phyloP scores from a whole-genome alignment of 2,797 vertebrate species.

The Mionectes olivaceus region DNA sequence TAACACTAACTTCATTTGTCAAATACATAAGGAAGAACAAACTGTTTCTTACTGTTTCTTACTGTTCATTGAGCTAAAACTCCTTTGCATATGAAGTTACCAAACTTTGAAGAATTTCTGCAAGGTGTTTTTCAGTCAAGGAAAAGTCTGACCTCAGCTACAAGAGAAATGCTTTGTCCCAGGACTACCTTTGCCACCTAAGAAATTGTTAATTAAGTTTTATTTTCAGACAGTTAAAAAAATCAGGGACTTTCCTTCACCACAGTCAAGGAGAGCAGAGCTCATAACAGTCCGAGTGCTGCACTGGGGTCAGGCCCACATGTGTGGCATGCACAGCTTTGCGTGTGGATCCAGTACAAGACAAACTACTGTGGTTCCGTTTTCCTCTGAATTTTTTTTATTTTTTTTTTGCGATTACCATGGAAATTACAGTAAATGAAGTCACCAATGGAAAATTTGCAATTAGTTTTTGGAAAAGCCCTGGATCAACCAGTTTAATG shows the following conservation, averaged over 20 bases:
- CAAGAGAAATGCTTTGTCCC: not conserved
- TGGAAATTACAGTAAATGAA: not conserved
- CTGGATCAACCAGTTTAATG: not conserved
- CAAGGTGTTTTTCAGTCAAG: not conserved
- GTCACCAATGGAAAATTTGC: not conserved
- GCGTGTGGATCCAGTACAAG: not conserved
- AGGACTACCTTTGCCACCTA: not conserved
- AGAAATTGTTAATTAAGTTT: not conserved
- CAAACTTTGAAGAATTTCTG: not conserved
- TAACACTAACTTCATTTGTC: not conserved
- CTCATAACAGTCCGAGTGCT: not conserved
- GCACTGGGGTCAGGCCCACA: not conserved
- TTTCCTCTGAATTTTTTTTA: not conserved
- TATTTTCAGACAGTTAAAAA: not conserved
- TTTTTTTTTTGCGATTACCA: not conserved
- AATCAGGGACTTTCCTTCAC: not conserved
- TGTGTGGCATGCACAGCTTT: fast-evolving
- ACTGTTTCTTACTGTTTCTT: not conserved
- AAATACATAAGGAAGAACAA: not conserved
- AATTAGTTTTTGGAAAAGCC: conserved; percentile 13
- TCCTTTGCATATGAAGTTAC: not conserved
- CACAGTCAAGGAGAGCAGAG: fast-evolving
- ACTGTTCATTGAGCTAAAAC: not conserved
- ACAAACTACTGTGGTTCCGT: not conserved
- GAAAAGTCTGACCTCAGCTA: not conserved